Base-by-base conservation (phyloP, 1,140 invertebrate genomes). In the Drosophila kanapiae region DNA sequence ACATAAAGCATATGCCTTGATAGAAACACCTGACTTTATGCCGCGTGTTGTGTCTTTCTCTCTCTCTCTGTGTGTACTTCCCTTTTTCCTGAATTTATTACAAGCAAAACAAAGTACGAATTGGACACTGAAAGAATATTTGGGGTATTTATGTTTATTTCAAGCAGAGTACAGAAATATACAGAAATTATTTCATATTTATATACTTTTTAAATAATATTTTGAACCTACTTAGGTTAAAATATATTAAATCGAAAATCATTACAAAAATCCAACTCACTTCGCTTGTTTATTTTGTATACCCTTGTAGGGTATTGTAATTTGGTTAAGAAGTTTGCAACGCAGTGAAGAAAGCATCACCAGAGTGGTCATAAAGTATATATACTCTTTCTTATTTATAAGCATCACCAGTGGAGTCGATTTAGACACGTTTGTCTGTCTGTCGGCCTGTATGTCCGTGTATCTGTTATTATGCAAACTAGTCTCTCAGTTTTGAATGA, bases 1-100 rank as follows among this genome's bases (percentile, higher is more conserved):
- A 72, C 67, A 72, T 72, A 42, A 31, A 37, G 69, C 69, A 72
- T 72, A 72, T 59, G 67, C 64, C 65, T 48, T 35, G 51, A 70
- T 29, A 70, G 51, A 72, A 71, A 72, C 84, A 87, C 83, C 84
- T 88, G 84, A 88, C 76, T 86, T 65, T 38, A 27, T 59, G 71
- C 57, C 57, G 42, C 68, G 69, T 71, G 67, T 42, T 72, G 67
- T 70, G 33, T 65, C 27, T 29, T 27, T 10, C 14, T n/a, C 7
- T 49, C 7, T 49, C 47, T 49, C 14, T 23, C 7, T 33, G 13
- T 70, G 42, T 72, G 42, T 58, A 16, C 45, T 72, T 71, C 67
- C 68, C 53, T 51, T 71, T 70, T 71, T 51, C 53, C 51, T 49
- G 51, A 58, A 49, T 58, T 71, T 71, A 42, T 72, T 59, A 59